Base-by-base conservation (phyloP, 2,888 invertebrate genomes). In the Monoplex corrugatus region DNA sequence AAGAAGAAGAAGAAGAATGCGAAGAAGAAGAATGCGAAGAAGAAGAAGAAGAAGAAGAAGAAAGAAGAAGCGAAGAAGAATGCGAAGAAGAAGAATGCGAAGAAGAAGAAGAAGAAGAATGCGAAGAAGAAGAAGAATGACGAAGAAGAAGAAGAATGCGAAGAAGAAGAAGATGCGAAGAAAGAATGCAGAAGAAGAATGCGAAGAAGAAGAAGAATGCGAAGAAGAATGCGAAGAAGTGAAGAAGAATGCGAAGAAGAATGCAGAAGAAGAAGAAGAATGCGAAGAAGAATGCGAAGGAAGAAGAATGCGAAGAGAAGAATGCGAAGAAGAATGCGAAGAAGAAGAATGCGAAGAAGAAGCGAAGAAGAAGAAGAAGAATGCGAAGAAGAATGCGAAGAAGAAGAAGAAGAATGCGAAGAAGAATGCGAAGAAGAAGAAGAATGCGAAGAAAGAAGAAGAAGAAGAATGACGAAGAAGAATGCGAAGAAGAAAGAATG, bases 241-340 rank as follows among this genome's bases (percentile, higher is more conserved):
- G 63, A 68, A 6, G 28, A n/a, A 68, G 28, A 28, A n/a, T n/a
- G n/a, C n/a, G n/a, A n/a, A 28, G 63, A 3, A 28, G 28, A 28
- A 23, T 0, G 6, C 6, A 23, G 23, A 28, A n/a, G 1, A 1
- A 2, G 2, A 3, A n/a, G 1, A 1, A 28, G 5, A 3, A 1
- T 6, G 5, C 0, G 63, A 50, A 50, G 19, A 50, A 50, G 50
- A 50, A 19, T 8, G 19, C 10, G 50, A 50, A 19, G 19, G 50
- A 50, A 19, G 19, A 19, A 50, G 50, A 50, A 19, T 8, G 19
- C 10, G 19, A 19, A 50, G 50, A 50, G 50, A 50, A 23, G 63
- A 23, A 28, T 28, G 63, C 3, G 63, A 63, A 28, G 28, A 28
- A 68, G 63, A n/a, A 28, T 28, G 63, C 6, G 16, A 68, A 28